Evolutionary conservation across 2,113 vertebrate genomes (phyloP), one percentile per base, ranked within the genome.

Genomic region (Scopus umbretta): DNA sequence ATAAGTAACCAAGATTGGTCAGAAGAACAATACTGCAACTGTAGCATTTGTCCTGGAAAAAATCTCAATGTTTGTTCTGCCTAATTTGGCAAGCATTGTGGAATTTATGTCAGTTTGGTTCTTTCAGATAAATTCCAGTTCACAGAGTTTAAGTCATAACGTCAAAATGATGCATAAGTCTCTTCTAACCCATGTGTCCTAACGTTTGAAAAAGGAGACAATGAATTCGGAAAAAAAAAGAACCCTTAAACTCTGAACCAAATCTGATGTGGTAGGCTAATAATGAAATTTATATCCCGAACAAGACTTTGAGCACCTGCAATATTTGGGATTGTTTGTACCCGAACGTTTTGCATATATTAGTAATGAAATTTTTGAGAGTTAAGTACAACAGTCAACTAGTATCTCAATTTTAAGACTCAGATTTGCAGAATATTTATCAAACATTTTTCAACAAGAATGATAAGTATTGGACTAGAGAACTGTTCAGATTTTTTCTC

Each of bases 61-160:
- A 65, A 43, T 53, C 23, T 61, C 1, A 0, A 0, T 53, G 2
- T 20, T 79, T 38, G 10, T 43, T 79, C 40, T 72, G 45, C 10
- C 25, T 36, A 40, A 76, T 66, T 58, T 84, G 21, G 16, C n/a
- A 91, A 62, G 10, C 17, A 25, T 18, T 66, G 10, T 15, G 40
- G 11, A 76, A 71, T 52, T 16, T 40, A 29, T 80, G 80, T 76
- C 40, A 19, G 16, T 17, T 88, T 78, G 10, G 7, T 11, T 40
- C 29, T 53, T 61, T 83, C 16, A 80, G 50, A 45, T 13, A 61
- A 19, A 61, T 40, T 38, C 50, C 16, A 36, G 32, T 59, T 66
- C 62, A 93, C 4, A 66, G 40, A 61, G 2, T 40, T 74, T 80
- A 83, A 80, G 9, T 65, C 27, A 49, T 13, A n/a, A 23, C 1